Conservation (phyloP, 2,888 invertebrate species). For the Drosophila recens region DNA sequence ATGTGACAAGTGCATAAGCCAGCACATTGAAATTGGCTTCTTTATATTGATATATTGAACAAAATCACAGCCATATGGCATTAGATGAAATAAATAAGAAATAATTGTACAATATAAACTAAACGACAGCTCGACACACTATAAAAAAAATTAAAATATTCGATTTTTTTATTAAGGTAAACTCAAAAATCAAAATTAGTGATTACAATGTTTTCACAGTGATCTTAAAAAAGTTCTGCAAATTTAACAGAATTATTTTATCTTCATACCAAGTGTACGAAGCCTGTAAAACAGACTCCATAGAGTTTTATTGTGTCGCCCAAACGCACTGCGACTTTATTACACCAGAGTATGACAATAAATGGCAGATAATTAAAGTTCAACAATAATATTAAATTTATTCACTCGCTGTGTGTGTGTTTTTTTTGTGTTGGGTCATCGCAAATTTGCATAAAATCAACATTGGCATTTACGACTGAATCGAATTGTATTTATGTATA, state of each 20-base stretch:
- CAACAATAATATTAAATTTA: conserved; percentile 73
- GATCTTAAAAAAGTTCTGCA: neutral
- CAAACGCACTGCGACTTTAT: conserved; percentile 34
- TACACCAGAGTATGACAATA: conserved; percentile 55
- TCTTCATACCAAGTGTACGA: neutral
- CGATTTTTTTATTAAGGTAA: neutral
- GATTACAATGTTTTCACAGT: neutral
- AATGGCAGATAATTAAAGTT: conserved; percentile 76
- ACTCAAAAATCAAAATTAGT: neutral
- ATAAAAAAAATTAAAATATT: neutral
- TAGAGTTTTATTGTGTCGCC: conserved; percentile 14
- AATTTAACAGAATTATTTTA: neutral
- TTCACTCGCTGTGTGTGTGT: conserved; percentile 43
- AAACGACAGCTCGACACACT: neutral
- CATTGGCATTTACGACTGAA: conserved; percentile 72
- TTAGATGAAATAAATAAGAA: conserved; percentile 30
- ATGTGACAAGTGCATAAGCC: conserved; percentile 77
- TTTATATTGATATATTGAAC: conserved; percentile 75
- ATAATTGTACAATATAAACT: conserved; percentile 1
- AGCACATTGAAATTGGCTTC: conserved; percentile 63
- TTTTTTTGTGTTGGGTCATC: conserved; percentile 19
- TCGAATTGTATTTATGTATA: conserved; percentile 41
- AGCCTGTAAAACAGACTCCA: neutral
- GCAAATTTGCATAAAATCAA: conserved; percentile 78
- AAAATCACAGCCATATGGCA: conserved; percentile 71